These are phyloP conservation scores for Gambelia wislizenii DNA, from an alignment of 2,797 vertebrate genomes.

Conservation along the genomic window DNA sequence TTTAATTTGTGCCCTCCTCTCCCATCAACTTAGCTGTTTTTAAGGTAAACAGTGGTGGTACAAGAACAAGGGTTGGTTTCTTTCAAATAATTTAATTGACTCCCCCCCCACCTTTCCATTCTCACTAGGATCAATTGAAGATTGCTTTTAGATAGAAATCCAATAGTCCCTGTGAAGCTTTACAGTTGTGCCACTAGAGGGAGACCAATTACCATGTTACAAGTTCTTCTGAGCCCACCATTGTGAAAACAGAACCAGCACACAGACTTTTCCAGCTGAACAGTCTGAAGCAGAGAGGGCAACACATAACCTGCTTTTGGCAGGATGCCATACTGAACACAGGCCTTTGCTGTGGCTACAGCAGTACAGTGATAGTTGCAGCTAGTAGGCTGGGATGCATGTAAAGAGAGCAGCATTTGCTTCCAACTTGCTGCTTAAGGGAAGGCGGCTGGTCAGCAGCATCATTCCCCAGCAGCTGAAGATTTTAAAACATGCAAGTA, in stretches of 20 bases:
- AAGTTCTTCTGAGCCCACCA: background rate
- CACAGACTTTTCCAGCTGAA: background rate
- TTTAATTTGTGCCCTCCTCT: background rate
- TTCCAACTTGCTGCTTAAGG: background rate
- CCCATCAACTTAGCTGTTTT: too few relatives aligned
- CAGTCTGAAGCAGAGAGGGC: background rate
- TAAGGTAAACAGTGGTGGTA: background rate
- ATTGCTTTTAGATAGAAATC: background rate
- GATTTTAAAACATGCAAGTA: background rate
- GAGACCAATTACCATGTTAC: background rate
- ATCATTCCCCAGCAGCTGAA: background rate
- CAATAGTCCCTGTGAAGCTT: too few relatives aligned
- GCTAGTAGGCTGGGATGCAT: background rate
- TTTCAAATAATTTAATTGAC: background rate
- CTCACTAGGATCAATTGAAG: background rate
- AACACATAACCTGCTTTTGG: background rate
- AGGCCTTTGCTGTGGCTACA: background rate
- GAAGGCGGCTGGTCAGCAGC: background rate
- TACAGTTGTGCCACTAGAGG: constrained; percentile 22
- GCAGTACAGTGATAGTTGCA: background rate
- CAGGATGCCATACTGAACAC: background rate
- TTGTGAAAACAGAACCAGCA: background rate
- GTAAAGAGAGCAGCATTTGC: background rate
- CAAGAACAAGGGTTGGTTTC: background rate
- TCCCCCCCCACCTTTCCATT: background rate